Conservation (phyloP, 2,888 invertebrate genomes). For the Julus scanicus region DNA sequence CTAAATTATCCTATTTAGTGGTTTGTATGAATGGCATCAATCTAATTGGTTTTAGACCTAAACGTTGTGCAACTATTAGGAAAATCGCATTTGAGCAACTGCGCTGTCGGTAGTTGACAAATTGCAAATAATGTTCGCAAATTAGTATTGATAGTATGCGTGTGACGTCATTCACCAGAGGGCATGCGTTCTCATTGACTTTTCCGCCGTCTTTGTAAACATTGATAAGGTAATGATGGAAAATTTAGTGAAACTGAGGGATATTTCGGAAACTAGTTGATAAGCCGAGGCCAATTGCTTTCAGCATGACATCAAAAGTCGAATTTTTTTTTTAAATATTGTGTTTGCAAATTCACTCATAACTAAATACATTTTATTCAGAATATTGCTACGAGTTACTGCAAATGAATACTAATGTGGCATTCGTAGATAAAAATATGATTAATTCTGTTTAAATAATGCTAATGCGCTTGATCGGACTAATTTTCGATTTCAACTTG, state of each 20-base stretch:
- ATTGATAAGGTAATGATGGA: neutral
- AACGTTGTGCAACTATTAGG: neutral
- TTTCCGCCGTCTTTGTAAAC: neutral
- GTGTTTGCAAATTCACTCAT: too few relatives aligned
- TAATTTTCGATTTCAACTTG: neutral
- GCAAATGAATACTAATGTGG: neutral
- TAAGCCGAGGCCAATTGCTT: too few relatives aligned
- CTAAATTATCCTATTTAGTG: neutral
- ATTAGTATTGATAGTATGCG: neutral
- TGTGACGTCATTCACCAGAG: neutral
- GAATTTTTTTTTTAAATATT: too few relatives aligned
- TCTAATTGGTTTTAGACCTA: neutral
- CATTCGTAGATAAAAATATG: neutral
- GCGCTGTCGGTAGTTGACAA: neutral
- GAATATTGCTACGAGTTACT: neutral
- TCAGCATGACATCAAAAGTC: too few relatives aligned
- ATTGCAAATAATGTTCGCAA: neutral
- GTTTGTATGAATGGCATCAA: neutral
- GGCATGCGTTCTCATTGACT: neutral
- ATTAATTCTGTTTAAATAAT: constrained; percentile 27
- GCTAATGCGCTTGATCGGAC: neutral
- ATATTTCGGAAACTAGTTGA: too few relatives aligned
- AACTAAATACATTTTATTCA: neutral
- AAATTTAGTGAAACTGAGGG: too few relatives aligned
- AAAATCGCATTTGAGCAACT: constrained; percentile 6